phyloP scores from a whole-genome alignment of 2,888 invertebrate species.

The Lasius platythorax region DNA sequence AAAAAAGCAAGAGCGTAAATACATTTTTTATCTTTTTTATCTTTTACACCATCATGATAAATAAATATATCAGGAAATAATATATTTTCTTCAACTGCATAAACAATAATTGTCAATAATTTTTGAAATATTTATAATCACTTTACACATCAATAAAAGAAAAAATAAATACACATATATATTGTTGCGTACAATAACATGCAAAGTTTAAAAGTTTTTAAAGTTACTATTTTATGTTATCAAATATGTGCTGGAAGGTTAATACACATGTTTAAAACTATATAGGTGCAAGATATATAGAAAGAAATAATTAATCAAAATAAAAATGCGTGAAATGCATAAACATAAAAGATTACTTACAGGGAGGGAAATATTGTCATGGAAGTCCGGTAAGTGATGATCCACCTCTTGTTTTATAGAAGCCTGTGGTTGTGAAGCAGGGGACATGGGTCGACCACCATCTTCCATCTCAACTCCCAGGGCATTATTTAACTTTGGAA shows the following conservation, averaged over 20 bases:
- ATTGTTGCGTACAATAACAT: neutral
- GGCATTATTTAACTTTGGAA: constrained; percentile 89
- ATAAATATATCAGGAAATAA: constrained; percentile 17
- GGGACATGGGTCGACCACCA: constrained; percentile 87
- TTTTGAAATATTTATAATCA: constrained; percentile 16
- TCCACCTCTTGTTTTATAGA: constrained; percentile 90
- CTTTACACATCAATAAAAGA: neutral
- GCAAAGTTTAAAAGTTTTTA: constrained; percentile 2
- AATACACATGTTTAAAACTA: neutral
- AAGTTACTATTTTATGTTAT: constrained; percentile 16
- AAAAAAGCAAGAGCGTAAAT: constrained; percentile 3
- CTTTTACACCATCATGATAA: constrained; percentile 33
- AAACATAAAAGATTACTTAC: constrained; percentile 77
- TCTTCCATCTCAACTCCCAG: constrained; percentile 87
- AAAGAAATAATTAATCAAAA: constrained; percentile 7
- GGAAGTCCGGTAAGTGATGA: constrained; percentile 87
- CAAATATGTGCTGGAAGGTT: neutral
- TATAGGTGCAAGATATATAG: neutral
- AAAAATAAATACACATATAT: constrained; percentile 5
- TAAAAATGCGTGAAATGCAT: constrained; percentile 12
- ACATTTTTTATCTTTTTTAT: constrained; percentile 41
- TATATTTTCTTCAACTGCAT: constrained; percentile 14
- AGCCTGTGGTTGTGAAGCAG: constrained; percentile 86
- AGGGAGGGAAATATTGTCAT: constrained; percentile 85
- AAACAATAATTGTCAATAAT: neutral